Evolutionary conservation across 2,113 vertebrate genomes (phyloP).

Genomic region (Andinoacara biseriatus): DNA sequence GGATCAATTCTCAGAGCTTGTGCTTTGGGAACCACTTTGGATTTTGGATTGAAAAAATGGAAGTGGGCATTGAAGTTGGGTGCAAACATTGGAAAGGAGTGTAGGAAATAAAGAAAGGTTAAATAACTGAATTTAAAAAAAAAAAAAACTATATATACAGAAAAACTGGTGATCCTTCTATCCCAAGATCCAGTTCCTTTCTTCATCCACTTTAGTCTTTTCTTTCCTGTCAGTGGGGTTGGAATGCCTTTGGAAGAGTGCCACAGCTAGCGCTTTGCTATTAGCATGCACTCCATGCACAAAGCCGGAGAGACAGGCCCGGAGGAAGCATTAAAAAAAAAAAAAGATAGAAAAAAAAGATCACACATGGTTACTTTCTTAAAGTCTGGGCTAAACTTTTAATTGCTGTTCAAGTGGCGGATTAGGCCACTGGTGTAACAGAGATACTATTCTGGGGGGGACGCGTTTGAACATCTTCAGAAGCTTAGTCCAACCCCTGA

Average conservation of each 20-base stretch:
- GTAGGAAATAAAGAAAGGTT: neutral
- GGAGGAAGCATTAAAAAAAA: slow-evolving; percentile 26
- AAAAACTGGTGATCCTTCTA: slow-evolving; percentile 29
- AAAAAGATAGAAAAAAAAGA: slow-evolving; percentile 44
- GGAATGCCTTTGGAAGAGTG: slow-evolving; percentile 63
- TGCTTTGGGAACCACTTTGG: slow-evolving; percentile 47
- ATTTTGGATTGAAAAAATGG: slow-evolving; percentile 24
- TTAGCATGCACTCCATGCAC: slow-evolving; percentile 69
- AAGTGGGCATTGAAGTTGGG: slow-evolving; percentile 6
- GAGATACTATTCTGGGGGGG: slow-evolving; percentile 74
- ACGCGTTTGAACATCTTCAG: slow-evolving; percentile 71
- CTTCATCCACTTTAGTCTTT: slow-evolving; percentile 38
- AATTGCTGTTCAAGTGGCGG: slow-evolving; percentile 83
- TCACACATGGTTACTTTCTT: slow-evolving; percentile 76
- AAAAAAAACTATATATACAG: slow-evolving; percentile 23
- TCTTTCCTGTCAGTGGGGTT: slow-evolving; percentile 47
- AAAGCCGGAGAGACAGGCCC: slow-evolving; percentile 53
- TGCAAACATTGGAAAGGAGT: slow-evolving; percentile 26
- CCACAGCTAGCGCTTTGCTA: slow-evolving; percentile 59
- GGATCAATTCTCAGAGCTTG: slow-evolving; percentile 30
- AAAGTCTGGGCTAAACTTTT: slow-evolving; percentile 81
- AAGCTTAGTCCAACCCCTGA: slow-evolving; percentile 74
- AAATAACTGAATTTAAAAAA: slow-evolving; percentile 14
- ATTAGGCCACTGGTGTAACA: slow-evolving; percentile 79
- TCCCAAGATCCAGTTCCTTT: slow-evolving; percentile 29